Percentiles rank a stretch among this genome's conserved stretches.
These are phyloP conservation scores for Papilio elwesi DNA, from an alignment of 2,888 invertebrate genomes.

Conservation along the genomic window DNA sequence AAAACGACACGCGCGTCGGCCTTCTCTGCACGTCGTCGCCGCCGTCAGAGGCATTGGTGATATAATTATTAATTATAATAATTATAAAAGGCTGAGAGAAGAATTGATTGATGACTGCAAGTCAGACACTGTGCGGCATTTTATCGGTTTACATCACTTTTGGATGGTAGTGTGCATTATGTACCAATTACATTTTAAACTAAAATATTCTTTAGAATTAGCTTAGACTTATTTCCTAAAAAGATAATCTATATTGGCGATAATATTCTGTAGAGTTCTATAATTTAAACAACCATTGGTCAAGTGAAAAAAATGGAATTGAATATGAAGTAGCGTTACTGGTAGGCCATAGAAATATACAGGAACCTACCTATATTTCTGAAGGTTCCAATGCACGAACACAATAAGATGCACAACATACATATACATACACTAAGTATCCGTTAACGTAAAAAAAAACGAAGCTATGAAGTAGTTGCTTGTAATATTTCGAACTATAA, in stretches of 20 bases:
- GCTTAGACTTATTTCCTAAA: too few species aligned
- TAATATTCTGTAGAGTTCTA: too few species aligned
- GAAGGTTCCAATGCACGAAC: too few species aligned
- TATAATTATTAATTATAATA: slow-evolving; percentile 80
- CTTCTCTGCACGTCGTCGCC: slow-evolving; percentile 40
- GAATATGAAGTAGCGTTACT: too few species aligned
- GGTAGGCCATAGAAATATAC: too few species aligned
- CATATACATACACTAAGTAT: too few species aligned
- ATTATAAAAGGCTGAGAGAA: slow-evolving; percentile 73
- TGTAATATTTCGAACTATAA: not conserved
- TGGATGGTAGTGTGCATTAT: slow-evolving; percentile 49
- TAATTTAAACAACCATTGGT: too few species aligned
- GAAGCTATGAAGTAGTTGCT: not conserved
- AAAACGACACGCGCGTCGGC: slow-evolving; percentile 34
- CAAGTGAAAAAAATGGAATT: too few species aligned
- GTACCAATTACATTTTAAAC: slow-evolving; percentile 25
- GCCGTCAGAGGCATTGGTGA: slow-evolving; percentile 64
- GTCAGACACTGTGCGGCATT: slow-evolving; percentile 66
- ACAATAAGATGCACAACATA: too few species aligned
- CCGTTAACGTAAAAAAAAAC: not conserved
- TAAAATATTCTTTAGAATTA: not conserved
- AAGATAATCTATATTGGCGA: too few species aligned
- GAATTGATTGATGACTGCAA: slow-evolving; percentile 71
- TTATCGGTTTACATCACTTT: slow-evolving; percentile 49
- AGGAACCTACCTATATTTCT: too few species aligned